A percentile compares a stretch with the other conserved stretches of the same genome.
These are phyloP conservation scores for Stegodyphus dumicola DNA, from an alignment of 1,140 invertebrate genomes.

Conservation along the genomic window DNA sequence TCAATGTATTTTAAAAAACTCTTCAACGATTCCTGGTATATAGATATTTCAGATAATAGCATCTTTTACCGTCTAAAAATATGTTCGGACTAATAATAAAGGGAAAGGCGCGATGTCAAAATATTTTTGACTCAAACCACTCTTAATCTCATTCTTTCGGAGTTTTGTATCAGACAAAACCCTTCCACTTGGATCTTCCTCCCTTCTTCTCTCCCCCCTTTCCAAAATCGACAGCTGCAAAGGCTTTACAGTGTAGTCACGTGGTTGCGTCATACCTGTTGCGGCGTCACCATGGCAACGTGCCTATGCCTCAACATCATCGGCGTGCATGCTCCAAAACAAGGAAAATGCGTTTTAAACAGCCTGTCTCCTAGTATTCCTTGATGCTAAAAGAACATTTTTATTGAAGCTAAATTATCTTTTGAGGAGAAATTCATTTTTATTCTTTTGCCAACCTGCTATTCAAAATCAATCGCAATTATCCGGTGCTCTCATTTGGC, in stretches of 20 bases:
- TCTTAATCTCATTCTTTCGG: neutral
- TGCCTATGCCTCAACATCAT: constrained; percentile 1
- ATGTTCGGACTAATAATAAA: too few species aligned
- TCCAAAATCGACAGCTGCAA: constrained; percentile 55
- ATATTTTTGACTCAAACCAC: constrained; percentile 1
- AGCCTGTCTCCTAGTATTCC: constrained; percentile 8
- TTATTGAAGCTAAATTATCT: constrained; percentile 52
- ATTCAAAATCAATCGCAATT: constrained; percentile 39
- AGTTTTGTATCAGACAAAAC: neutral
- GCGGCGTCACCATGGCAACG: constrained; percentile 46
- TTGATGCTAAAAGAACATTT: constrained; percentile 32
- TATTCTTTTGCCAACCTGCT: neutral
- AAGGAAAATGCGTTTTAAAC: constrained; percentile 54
- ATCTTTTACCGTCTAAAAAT: too few species aligned
- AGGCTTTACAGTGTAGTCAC: constrained; percentile 45
- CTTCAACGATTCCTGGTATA: too few species aligned
- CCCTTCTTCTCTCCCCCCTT: neutral
- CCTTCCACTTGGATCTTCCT: neutral
- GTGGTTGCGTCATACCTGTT: constrained; percentile 59
- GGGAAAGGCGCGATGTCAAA: too few species aligned
- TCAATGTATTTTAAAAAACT: too few species aligned
- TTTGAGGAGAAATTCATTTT: constrained; percentile 31
- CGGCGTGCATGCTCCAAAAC: constrained; percentile 7
- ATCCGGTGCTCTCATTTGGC: constrained; percentile 3
- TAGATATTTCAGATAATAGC: too few species aligned